Evolutionary conservation across 2,888 invertebrate species (phyloP), one percentile per base, ranked within the genome.

Genomic region (Mellilla xanthometata): DNA sequence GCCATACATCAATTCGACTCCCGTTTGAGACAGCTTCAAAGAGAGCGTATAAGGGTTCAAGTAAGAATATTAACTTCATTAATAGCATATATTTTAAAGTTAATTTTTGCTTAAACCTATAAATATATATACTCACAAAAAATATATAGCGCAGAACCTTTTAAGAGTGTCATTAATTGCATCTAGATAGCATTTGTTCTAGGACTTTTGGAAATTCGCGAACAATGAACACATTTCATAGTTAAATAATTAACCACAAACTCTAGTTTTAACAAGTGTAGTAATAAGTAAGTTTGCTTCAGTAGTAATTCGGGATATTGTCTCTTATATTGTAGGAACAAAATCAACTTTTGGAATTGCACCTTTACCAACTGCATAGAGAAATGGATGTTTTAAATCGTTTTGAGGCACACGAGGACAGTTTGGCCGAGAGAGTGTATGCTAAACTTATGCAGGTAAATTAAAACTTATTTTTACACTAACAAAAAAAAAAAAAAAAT

Each of bases 381-480:
- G 96, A 96, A 72, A 84, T 96, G 66, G 90, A 93, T 32, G 93
- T 96, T 10, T 73, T 96, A 7, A 94, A 93, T 61, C 92, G 93
- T 28, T 95, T 93, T 60, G 95, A 96, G 68, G 87, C 91, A 2
- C 91, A 92, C 24, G 96, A 96, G 74, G 91, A 93, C 53, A 71
- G 83, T 30, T 76, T 95, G 7, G 86, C 91, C 12, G 90, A 91
- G 45, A 91, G 91, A 73, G 92, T 94, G 8, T 90, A 91, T 44
- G 78, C 71, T 0, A 92, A 91, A 49, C 68, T 90, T 49, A 84
- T 77, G 64, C 90, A 91, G 56, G 91, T 90, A 49, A 39, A 2
- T 34, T 22, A 7, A 9, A 6, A 27, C 12, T 31, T 1, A 24
- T 24, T n/a, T n/a, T n/a, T n/a, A n/a, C n/a, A n/a, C n/a, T n/a